A percentile compares a stretch with the other conserved stretches of the same genome.
Conservation (phyloP, 2,888 invertebrate species). For the Neelides folsomi region DNA sequence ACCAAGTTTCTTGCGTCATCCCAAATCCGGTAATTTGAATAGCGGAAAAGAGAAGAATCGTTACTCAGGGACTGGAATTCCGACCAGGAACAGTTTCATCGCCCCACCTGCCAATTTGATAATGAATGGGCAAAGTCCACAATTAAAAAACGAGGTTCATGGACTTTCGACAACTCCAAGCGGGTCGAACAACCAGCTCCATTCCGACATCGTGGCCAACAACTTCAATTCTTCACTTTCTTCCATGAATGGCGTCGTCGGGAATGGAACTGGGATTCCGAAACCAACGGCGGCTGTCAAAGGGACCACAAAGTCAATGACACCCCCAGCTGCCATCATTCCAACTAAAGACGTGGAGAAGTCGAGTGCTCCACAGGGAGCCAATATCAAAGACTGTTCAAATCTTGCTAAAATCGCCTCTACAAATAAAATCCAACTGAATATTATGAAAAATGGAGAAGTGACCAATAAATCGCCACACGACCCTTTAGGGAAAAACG, state of each 20-base stretch:
- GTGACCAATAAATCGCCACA: too few species aligned
- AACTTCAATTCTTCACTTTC: slow-evolving; percentile 15
- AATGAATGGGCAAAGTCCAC: background rate
- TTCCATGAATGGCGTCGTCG: slow-evolving; percentile 24
- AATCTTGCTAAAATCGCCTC: too few species aligned
- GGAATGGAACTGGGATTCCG: slow-evolving; percentile 57
- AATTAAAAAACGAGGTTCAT: slow-evolving; percentile 7
- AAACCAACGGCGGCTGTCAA: slow-evolving; percentile 86
- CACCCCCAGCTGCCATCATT: slow-evolving; percentile 3
- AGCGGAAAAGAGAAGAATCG: slow-evolving; percentile 22
- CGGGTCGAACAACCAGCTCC: slow-evolving; percentile 15
- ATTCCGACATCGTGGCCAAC: slow-evolving; percentile 10
- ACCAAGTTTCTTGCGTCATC: slow-evolving; percentile 23
- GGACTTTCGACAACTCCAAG: background rate
- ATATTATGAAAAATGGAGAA: too few species aligned
- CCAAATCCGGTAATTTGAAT: slow-evolving; percentile 14
- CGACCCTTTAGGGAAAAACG: too few species aligned
- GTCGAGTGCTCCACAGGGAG: too few species aligned
- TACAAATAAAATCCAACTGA: too few species aligned
- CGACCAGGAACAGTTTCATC: slow-evolving; percentile 28
- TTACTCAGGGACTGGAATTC: slow-evolving; percentile 29
- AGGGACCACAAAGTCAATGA: slow-evolving; percentile 58
- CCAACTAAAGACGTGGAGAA: background rate
- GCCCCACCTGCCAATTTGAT: background rate
- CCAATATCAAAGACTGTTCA: too few species aligned